A percentile compares a stretch with the other conserved stretches of the same genome.
phyloP scores from a whole-genome alignment of 2,113 vertebrate genomes.

The Oreotrochilus melanogaster region DNA sequence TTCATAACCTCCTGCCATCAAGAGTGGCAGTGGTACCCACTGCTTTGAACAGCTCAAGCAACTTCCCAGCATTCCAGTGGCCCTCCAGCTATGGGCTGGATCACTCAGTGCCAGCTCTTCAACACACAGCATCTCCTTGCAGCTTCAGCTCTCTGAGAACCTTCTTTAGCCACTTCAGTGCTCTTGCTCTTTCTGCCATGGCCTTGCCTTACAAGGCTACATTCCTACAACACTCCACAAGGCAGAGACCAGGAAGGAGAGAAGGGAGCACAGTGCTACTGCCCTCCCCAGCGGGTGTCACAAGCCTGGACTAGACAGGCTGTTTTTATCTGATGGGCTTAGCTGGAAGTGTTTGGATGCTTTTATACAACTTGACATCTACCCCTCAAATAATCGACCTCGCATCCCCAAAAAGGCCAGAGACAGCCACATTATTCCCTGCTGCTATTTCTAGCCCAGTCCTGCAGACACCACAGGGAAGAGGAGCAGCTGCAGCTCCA shows the following conservation, averaged over 20 bases:
- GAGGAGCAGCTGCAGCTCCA: constrained; percentile 44
- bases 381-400: not conserved
- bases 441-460: constrained; percentile 17
- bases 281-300: not conserved
- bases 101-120: not conserved
- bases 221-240: not conserved
- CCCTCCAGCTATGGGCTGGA: not conserved
- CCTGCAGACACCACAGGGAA: constrained; percentile 1
- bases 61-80: not conserved
- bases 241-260: not conserved
- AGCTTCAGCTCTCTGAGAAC: not conserved
- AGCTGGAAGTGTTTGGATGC: not conserved
- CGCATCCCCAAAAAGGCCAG: not conserved
- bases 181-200: not conserved
- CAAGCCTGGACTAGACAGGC: not conserved
- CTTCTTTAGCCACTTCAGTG: not conserved
- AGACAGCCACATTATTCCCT: not conserved
- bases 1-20: not conserved
- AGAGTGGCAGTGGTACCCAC: not conserved
- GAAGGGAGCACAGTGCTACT: not conserved
- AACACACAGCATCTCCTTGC: not conserved
- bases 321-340: not conserved
- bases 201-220: not conserved
- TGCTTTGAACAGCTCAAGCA: not conserved
- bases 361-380: constrained; percentile 4